These are phyloP conservation scores for Enoplolaimus lenunculus DNA, from an alignment of 2,888 invertebrate genomes.

Conservation along the genomic window DNA sequence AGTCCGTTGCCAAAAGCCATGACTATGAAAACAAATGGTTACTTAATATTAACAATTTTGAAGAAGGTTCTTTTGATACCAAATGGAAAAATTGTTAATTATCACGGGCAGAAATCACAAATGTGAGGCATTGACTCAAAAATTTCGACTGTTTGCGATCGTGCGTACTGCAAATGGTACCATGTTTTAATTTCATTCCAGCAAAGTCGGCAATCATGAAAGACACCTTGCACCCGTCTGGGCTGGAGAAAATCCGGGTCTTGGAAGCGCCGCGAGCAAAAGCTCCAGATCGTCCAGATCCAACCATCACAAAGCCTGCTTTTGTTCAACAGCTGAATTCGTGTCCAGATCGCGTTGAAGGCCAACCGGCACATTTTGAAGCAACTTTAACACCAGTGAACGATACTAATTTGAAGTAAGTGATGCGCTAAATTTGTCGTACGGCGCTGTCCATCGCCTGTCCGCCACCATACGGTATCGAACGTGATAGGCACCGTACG, in stretches of 20 bases:
- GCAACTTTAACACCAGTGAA: slow-evolving; percentile 77
- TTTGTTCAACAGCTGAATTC: slow-evolving; percentile 73
- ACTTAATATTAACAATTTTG: too few species aligned
- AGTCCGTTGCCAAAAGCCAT: too few species aligned
- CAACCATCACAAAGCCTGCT: slow-evolving; percentile 61
- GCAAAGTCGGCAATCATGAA: slow-evolving; percentile 52
- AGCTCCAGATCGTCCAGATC: slow-evolving; percentile 45
- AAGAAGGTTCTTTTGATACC: too few species aligned
- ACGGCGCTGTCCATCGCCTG: too few species aligned
- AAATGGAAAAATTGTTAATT: too few species aligned
- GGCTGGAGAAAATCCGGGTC: slow-evolving; percentile 70
- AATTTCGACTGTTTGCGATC: too few species aligned
- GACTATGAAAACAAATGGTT: too few species aligned
- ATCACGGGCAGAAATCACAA: too few species aligned
- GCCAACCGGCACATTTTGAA: slow-evolving; percentile 90
- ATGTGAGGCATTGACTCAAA: too few species aligned
- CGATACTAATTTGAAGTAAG: slow-evolving; percentile 61
- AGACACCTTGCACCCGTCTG: slow-evolving; percentile 82
- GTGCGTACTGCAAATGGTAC: too few species aligned
- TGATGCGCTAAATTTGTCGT: background rate
- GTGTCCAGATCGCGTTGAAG: slow-evolving; percentile 70
- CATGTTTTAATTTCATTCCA: slow-evolving; percentile 17
- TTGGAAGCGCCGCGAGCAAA: slow-evolving; percentile 52
- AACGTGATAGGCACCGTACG: too few species aligned
- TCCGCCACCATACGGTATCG: too few species aligned